Evolutionary conservation across 64 coral and sea anemone species (phyloP), one percentile per base, ranked within the genome.

Genomic region (Montipora capricornis): DNA sequence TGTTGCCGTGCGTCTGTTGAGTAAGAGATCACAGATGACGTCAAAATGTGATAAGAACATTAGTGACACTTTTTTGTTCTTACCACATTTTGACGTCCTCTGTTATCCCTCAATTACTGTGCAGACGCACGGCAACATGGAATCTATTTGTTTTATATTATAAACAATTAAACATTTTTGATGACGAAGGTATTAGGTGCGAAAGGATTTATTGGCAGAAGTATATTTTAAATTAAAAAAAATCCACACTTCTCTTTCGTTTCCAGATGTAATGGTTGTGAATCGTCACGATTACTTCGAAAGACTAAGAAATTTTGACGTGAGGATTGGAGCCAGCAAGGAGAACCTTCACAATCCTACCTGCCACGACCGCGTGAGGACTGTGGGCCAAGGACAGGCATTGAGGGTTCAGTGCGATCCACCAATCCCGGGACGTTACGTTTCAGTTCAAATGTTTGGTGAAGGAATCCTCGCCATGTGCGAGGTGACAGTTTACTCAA

Each of bases 401-500:
- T 80, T 99, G 45, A 79, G 95, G 46, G 75, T 99, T 17, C 98
- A 99, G 69, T 99, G 98, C 50, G 94, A 90, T 52, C 98, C 95
- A 45, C 98, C 98, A 9, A 89, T 99, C 92, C 98, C 98, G 1
- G 98, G 98, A 75, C 91, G 89, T 37, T 95, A 96, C 80, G 87
- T 99, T 7, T 77, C 95, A 49, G 90, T 99, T 59, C 98, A 99
- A 53, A 99, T 99, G 98, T 96, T 94, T 90, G 98, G 98, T 20
- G 79, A 85, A 44, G 98, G 98, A 83, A 96, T 96, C 48, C 86
- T 99, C 0, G 92, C 89, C 26, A 82, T 99, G 44, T 99, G 98
- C 49, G 98, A 99, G 22, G 98, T 99, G 7, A 80, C 92, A 24
- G 95, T 99, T 2, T 99, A 96, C 51, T 99, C 98, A 6, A 92